Evolutionary conservation across 2,113 vertebrate species (phyloP).

Genomic region (Entomyzon cyanotis): DNA sequence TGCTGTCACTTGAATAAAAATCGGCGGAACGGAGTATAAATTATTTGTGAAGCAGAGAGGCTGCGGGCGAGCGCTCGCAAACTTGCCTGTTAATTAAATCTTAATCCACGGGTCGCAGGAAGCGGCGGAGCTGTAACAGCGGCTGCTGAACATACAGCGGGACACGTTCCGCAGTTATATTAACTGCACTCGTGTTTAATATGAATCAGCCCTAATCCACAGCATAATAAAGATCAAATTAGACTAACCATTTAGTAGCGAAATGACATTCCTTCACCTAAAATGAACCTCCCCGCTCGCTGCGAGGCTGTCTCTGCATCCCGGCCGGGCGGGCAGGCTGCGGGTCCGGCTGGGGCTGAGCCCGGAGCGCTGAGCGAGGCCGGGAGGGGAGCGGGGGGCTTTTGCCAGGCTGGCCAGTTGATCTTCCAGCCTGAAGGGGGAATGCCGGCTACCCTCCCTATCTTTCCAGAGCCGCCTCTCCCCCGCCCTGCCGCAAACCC

Average conservation of each 20-base stretch:
- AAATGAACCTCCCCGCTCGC: constrained; percentile 23
- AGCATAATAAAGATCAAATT: constrained; percentile 69
- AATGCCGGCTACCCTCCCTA: neutral
- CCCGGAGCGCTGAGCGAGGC: neutral
- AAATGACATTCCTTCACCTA: constrained; percentile 65
- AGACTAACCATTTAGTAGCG: constrained; percentile 73
- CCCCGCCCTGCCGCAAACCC: neutral
- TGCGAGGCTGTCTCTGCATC: neutral
- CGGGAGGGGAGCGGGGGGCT: no score
- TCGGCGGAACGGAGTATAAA: constrained; percentile 24
- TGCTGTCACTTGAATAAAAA: constrained; percentile 53
- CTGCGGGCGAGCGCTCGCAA: constrained; percentile 30
- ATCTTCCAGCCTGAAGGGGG: neutral
- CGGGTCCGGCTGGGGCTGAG: neutral
- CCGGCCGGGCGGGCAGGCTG: neutral
- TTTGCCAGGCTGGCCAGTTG: neutral
- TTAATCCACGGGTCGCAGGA: constrained; percentile 35
- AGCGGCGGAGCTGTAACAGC: neutral
- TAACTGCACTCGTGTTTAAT: constrained; percentile 56
- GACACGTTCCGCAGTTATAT: constrained; percentile 15
- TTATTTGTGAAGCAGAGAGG: constrained; percentile 51
- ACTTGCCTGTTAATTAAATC: constrained; percentile 66
- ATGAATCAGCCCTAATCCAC: constrained; percentile 67
- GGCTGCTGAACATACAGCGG: constrained; percentile 7
- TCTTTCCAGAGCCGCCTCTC: neutral